A percentile compares a stretch with the other conserved stretches of the same genome.
phyloP scores from a whole-genome alignment of 2,113 vertebrate genomes.

The Plecturocebus donacophilus region DNA sequence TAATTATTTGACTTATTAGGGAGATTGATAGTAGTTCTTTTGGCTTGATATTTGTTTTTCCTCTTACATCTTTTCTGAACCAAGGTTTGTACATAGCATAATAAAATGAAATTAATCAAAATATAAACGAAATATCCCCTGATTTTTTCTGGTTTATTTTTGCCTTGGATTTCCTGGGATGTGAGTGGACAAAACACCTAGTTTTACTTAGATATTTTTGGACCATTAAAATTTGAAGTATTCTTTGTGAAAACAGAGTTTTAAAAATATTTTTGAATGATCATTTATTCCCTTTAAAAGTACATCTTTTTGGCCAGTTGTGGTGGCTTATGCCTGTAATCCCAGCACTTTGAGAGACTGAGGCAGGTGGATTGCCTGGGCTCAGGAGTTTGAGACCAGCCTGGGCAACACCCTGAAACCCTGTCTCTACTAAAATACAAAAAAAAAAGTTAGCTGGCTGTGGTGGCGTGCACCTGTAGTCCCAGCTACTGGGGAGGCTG shows the following conservation, averaged over 20 bases:
- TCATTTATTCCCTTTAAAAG: background rate
- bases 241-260: constrained; percentile 15
- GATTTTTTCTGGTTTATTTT: background rate
- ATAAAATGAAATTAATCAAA: background rate
- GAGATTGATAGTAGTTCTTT: background rate
- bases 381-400: too few relatives aligned
- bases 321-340: too few relatives aligned
- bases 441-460: too few relatives aligned
- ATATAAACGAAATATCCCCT: background rate
- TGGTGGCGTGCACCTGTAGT: too few relatives aligned
- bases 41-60: constrained; percentile 43
- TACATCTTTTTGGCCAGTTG: background rate
- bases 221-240: constrained; percentile 5
- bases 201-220: constrained; percentile 15
- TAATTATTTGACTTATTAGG: background rate
- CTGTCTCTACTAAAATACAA: too few relatives aligned
- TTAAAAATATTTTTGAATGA: background rate
- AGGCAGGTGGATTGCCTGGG: too few relatives aligned
- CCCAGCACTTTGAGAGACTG: too few relatives aligned
- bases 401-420: too few relatives aligned
- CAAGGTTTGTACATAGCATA: background rate
- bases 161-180: background rate
- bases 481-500: too few relatives aligned
- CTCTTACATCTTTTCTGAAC: background rate
- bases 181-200: background rate